Evolutionary conservation across 2,888 invertebrate genomes (phyloP).

Genomic region (Pristionchus arcanus): DNA sequence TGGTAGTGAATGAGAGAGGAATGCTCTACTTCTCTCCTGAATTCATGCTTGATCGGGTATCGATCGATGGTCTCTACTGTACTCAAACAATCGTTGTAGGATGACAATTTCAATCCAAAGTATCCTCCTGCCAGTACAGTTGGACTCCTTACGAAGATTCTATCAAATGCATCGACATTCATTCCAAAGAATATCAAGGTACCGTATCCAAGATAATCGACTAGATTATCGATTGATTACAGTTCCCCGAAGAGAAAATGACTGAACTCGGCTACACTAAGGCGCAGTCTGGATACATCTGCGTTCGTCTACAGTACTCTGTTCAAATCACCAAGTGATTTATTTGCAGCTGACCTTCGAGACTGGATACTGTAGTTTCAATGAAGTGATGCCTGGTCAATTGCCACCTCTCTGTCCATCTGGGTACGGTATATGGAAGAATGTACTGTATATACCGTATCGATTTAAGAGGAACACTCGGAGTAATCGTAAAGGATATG

Average conservation of each 20-base stretch:
- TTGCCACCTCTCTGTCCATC: slow-evolving; percentile 1
- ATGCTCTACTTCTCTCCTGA: slow-evolving; percentile 27
- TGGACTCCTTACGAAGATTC: neutral
- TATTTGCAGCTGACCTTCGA: slow-evolving; percentile 11
- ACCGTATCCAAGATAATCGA: neutral
- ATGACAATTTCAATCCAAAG: slow-evolving; percentile 29
- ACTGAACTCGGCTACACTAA: slow-evolving; percentile 11
- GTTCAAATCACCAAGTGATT: neutral
- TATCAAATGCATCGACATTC: slow-evolving; percentile 18
- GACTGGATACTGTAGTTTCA: slow-evolving; percentile 11
- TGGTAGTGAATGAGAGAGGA: slow-evolving; percentile 33
- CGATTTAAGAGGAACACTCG: neutral
- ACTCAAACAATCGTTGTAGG: neutral
- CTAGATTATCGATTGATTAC: neutral
- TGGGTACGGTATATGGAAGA: neutral
- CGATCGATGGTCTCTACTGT: neutral
- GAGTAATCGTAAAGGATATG: slow-evolving; percentile 19
- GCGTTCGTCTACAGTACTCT: slow-evolving; percentile 4
- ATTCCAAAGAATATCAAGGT: slow-evolving; percentile 28
- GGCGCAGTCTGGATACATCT: slow-evolving; percentile 37
- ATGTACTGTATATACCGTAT: neutral
- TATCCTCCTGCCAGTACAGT: slow-evolving; percentile 30
- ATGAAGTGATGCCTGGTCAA: slow-evolving; percentile 30
- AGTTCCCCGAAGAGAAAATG: slow-evolving; percentile 25
- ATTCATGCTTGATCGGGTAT: slow-evolving; percentile 33